Percentiles rank a stretch among this genome's conserved stretches.
Conservation (phyloP, 2,113 vertebrate species). For the Caretta caretta region DNA sequence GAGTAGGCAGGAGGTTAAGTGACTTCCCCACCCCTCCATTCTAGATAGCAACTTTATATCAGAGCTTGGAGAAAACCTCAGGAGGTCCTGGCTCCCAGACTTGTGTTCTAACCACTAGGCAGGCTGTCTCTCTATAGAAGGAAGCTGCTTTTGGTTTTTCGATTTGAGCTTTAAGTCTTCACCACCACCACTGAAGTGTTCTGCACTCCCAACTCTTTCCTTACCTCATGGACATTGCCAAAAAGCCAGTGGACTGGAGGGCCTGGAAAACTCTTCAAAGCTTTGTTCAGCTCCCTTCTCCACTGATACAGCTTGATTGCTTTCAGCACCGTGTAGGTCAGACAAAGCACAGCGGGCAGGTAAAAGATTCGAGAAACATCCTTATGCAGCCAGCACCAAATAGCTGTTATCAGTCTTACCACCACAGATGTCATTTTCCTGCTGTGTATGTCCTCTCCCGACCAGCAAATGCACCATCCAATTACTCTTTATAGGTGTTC, state of each 20-base stretch:
- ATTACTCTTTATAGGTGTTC: not conserved
- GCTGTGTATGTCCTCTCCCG: not conserved
- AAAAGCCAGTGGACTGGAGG: slow-evolving; percentile 74
- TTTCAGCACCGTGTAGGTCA: slow-evolving; percentile 19
- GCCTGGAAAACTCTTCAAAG: slow-evolving; percentile 68
- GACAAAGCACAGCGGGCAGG: slow-evolving; percentile 5
- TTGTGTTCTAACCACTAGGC: too few relatives aligned
- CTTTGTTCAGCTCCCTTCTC: slow-evolving; percentile 8
- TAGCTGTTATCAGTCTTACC: not conserved
- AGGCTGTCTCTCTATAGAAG: not conserved
- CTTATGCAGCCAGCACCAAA: not conserved
- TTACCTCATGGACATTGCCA: slow-evolving; percentile 72
- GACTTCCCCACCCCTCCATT: not conserved
- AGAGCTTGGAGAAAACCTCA: not conserved
- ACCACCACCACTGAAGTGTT: too few relatives aligned
- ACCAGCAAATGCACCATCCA: not conserved
- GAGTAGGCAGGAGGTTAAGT: not conserved
- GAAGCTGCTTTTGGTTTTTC: not conserved
- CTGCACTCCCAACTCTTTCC: not conserved
- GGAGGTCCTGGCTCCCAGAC: not conserved
- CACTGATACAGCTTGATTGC: slow-evolving; percentile 36
- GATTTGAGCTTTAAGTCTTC: not conserved
- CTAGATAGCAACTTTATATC: not conserved
- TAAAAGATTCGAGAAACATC: slow-evolving; percentile 11
- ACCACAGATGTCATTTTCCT: not conserved